Evolutionary conservation across 2,888 invertebrate species (phyloP).

Genomic region (Entomobrya proxima): DNA sequence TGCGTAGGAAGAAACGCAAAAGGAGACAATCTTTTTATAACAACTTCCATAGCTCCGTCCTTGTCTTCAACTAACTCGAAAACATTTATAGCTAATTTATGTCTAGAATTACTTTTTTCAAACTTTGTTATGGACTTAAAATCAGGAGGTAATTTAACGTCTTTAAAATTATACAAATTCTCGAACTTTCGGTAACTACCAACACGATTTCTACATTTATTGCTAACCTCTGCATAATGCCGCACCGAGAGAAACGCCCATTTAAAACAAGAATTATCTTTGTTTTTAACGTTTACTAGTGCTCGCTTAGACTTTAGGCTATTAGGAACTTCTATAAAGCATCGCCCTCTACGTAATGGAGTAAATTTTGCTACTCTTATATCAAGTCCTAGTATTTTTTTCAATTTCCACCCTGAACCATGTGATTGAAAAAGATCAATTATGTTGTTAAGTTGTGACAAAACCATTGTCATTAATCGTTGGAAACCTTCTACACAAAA

Average conservation of each 20-base stretch:
- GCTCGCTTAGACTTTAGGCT: neutral
- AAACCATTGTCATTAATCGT: neutral
- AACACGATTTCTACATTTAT: neutral
- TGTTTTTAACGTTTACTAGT: constrained; percentile 26
- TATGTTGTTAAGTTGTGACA: neutral
- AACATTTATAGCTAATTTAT: constrained; percentile 38
- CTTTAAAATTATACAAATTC: constrained; percentile 14
- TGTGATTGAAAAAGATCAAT: constrained; percentile 31
- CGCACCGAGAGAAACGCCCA: constrained; percentile 31
- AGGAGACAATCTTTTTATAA: too few species aligned
- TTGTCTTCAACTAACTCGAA: too few species aligned
- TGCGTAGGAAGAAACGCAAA: too few species aligned
- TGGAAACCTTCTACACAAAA: neutral
- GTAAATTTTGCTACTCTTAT: constrained; percentile 1
- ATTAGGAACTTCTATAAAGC: neutral
- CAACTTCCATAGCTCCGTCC: too few species aligned
- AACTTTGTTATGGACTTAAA: neutral
- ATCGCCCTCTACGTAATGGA: neutral
- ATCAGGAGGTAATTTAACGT: constrained; percentile 15
- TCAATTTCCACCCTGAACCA: constrained; percentile 38
- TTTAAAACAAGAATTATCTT: constrained; percentile 31
- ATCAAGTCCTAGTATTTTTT: constrained; percentile 23
- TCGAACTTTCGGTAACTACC: constrained; percentile 1
- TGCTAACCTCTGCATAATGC: constrained; percentile 31
- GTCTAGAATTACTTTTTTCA: neutral